Evolutionary conservation across 2,888 invertebrate species (phyloP).

Genomic region (Heterodera filipjevi): DNA sequence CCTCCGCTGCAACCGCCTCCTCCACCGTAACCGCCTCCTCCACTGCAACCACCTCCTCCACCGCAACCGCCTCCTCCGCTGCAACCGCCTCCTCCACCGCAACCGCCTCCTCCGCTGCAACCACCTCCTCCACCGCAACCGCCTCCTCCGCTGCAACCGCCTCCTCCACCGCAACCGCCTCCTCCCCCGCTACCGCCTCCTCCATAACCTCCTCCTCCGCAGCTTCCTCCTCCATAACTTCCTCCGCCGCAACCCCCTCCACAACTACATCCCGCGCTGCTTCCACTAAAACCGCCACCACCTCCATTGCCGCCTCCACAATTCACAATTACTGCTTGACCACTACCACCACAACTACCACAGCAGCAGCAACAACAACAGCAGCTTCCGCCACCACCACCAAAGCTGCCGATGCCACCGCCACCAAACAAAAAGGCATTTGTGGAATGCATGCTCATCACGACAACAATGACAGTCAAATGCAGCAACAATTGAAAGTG

Average conservation of each 20-base stretch:
- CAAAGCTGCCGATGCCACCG: slow-evolving; percentile 1
- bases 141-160: not conserved
- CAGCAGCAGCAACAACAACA: slow-evolving; percentile 15
- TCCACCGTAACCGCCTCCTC: not conserved
- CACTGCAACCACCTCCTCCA: not conserved
- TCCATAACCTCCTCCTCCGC: not conserved
- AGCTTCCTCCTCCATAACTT: not conserved
- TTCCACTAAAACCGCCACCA: not conserved
- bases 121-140: not conserved
- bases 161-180: not conserved
- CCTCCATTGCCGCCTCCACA: not conserved
- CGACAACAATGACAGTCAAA: slow-evolving; percentile 4
- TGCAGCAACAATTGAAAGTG: not conserved
- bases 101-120: not conserved
- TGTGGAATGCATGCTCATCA: not conserved
- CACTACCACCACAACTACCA: not conserved
- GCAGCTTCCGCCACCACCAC: slow-evolving; percentile 22
- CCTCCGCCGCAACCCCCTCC: not conserved
- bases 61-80: not conserved
- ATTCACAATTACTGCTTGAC: not conserved
- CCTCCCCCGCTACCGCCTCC: not conserved
- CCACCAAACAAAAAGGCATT: slow-evolving; percentile 32
- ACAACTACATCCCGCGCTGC: not conserved
- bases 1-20: slow-evolving; percentile 9
- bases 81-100: not conserved